phyloP scores from a whole-genome alignment of 2,113 vertebrate species.

The Genyomyrus donnyi region DNA sequence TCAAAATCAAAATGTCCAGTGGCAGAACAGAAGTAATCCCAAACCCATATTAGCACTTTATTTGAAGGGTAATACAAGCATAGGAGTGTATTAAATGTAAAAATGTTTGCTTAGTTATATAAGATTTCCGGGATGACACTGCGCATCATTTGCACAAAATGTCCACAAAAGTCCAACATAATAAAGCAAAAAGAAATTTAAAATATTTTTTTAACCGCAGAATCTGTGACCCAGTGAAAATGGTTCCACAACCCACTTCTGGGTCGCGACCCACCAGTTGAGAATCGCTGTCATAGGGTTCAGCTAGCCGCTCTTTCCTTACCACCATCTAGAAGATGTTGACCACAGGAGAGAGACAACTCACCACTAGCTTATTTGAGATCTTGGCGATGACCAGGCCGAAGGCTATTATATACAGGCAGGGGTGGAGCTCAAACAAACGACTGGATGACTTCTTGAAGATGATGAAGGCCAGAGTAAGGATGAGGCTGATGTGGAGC shows the following conservation, averaged over 20 bases:
- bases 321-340: background rate
- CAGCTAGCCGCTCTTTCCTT: background rate
- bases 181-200: background rate
- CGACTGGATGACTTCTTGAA: slow-evolving; percentile 88
- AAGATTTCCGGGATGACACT: background rate
- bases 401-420: slow-evolving; percentile 85
- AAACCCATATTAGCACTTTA: background rate
- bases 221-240: background rate
- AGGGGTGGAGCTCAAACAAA: slow-evolving; percentile 85
- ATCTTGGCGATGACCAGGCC: slow-evolving; percentile 89
- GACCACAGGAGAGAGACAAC: slow-evolving; percentile 25
- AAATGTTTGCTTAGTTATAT: background rate
- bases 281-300: background rate
- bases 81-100: background rate
- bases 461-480: slow-evolving; percentile 82
- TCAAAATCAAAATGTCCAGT: background rate
- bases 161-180: background rate
- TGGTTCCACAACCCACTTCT: background rate
- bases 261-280: background rate
- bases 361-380: slow-evolving; percentile 91
- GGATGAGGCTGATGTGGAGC: slow-evolving; percentile 80
- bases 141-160: background rate
- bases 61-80: background rate
- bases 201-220: background rate
- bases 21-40: background rate